Evolutionary conservation across 2,888 invertebrate genomes (phyloP), one percentile per base, ranked within the genome.

Genomic region (Drosophila anomelani): DNA sequence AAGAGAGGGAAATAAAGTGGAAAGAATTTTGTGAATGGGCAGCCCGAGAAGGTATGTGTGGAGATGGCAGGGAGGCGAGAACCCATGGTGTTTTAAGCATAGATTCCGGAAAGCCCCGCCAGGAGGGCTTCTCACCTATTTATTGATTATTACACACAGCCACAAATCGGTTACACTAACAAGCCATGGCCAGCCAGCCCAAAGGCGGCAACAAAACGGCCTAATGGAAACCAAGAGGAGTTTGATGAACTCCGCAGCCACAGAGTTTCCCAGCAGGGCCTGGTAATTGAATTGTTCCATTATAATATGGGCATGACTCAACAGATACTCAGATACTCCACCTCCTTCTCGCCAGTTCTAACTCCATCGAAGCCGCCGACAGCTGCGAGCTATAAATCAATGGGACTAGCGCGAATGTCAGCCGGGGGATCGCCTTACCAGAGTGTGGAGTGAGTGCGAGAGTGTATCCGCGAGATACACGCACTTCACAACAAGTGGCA

Each of bases 251-350:
- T 83, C 77, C 63, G 59, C 61, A 55, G 36, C 56, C 58, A 46
- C 51, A 75, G 79, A 81, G 75, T 77, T 74, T 79, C 81, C 73
- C 82, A 79, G 70, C 57, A 38, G 47, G 75, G 57, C 56, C 67
- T 78, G 77, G 78, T 88, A 85, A 85, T 85, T 85, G 84, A 88
- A 88, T 88, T 85, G 84, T 85, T 76, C 79, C 84, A 80, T 79
- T 83, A 80, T 77, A 68, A 77, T 74, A 47, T 46, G 68, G 57
- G 41, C 63, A 80, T 83, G 88, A 84, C 84, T 84, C 84, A 85
- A 84, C 84, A 85, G 61, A 58, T 71, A 68, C 59, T 67, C 76
- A 4, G 23, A 4, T 23, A 83, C 80, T n/a, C n/a, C n/a, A n/a
- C 29, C 29, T 29, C 29, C 29, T 81, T 9, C 9, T 12, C 69